phyloP scores from a whole-genome alignment of 2,113 vertebrate genomes.

The Eleginops maclovinus region DNA sequence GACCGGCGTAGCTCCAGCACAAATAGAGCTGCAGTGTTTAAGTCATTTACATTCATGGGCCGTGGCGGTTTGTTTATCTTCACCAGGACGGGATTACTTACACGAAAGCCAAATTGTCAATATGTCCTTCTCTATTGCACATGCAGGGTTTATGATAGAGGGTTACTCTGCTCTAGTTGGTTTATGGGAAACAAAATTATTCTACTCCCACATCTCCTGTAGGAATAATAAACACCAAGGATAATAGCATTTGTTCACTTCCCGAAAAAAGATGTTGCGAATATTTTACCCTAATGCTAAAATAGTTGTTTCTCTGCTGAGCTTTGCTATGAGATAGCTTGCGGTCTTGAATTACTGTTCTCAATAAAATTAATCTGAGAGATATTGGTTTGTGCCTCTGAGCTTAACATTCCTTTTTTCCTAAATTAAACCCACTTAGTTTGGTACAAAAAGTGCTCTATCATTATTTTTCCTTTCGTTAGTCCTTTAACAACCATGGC shows the following conservation, averaged over 20 bases:
- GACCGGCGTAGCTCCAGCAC: slow-evolving; percentile 37
- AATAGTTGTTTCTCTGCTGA: slow-evolving; percentile 36
- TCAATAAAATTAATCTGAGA: slow-evolving; percentile 54
- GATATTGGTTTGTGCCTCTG: slow-evolving; percentile 50
- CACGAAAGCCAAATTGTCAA: slow-evolving; percentile 38
- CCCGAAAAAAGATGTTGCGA: not conserved
- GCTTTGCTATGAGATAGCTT: slow-evolving; percentile 33
- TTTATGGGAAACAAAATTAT: slow-evolving; percentile 37
- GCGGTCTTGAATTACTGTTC: slow-evolving; percentile 34
- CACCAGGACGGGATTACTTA: slow-evolving; percentile 45
- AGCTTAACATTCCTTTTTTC: slow-evolving; percentile 32
- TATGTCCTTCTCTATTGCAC: slow-evolving; percentile 34
- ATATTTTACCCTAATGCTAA: slow-evolving; percentile 18
- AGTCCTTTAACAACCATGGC: slow-evolving; percentile 37
- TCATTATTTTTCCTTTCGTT: slow-evolving; percentile 43
- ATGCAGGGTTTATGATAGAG: slow-evolving; percentile 25
- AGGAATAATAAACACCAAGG: slow-evolving; percentile 1
- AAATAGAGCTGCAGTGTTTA: slow-evolving; percentile 46
- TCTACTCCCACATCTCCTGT: slow-evolving; percentile 11
- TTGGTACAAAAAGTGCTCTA: slow-evolving; percentile 34
- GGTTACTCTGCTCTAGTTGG: slow-evolving; percentile 9
- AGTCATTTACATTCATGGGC: slow-evolving; percentile 61
- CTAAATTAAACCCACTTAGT: slow-evolving; percentile 49
- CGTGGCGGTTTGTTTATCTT: slow-evolving; percentile 52
- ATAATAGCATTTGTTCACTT: slow-evolving; percentile 1